Percentiles rank a stretch among this genome's conserved stretches.
Evolutionary conservation across 2,113 vertebrate genomes (phyloP).

Genomic region (Myodes glareolus): DNA sequence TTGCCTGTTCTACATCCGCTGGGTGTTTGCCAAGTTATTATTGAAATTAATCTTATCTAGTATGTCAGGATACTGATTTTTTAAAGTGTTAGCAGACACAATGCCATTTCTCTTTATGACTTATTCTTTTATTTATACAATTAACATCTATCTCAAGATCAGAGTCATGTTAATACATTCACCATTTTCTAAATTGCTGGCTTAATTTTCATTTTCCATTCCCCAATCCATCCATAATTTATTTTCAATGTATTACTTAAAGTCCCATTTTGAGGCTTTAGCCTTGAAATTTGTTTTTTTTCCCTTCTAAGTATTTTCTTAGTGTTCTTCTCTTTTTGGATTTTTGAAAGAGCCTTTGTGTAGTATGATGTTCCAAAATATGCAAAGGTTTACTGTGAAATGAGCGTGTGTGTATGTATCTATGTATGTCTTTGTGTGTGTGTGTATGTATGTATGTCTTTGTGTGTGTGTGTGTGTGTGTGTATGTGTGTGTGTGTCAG

Average conservation of each 20-base stretch:
- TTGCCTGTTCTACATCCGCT: not conserved
- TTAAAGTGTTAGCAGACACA: not conserved
- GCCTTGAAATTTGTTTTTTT: not conserved
- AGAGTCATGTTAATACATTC: not conserved
- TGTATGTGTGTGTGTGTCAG: not conserved
- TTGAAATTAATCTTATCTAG: constrained; percentile 50
- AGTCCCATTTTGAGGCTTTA: not conserved
- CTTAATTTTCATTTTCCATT: constrained; percentile 19
- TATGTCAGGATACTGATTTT: constrained; percentile 36
- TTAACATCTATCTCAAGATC: not conserved
- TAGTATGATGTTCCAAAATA: not conserved
- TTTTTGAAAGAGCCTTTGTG: not conserved
- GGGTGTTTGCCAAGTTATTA: not conserved
- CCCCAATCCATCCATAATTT: constrained; percentile 11
- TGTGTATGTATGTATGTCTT: not conserved
- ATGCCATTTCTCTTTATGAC: constrained; percentile 32
- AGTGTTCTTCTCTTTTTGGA: not conserved
- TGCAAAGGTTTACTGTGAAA: not conserved
- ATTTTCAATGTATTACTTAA: not conserved
- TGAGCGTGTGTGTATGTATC: not conserved
- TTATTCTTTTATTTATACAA: not conserved
- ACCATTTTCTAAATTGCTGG: constrained; percentile 1
- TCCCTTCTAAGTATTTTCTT: not conserved
- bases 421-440: not conserved
- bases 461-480: not conserved